Base-by-base conservation (phyloP, 2,888 invertebrate species). In the Pyrocoelia pectoralis region DNA sequence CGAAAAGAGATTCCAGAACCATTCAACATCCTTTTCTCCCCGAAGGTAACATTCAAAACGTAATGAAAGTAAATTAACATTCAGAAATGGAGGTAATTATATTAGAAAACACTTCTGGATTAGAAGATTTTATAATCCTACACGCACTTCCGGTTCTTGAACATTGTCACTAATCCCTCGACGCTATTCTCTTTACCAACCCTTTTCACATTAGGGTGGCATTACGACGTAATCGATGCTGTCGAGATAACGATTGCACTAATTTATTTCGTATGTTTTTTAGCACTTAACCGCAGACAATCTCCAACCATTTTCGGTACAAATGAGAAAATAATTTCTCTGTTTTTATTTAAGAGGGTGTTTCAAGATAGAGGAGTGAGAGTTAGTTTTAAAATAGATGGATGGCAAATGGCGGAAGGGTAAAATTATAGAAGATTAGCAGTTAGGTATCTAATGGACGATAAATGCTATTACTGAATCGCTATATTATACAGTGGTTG, bases 81-180 rank as follows among this genome's bases (percentile, higher is more conserved):
- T 46, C 38, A 53, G 28, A 19, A 59, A 53, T 54, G 52, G 43
- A 33, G 53, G 33, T 59, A 38, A 53, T 52, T 53, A 46, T 33
- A 38, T 29, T n/a, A 58, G 24, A 51, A 58, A 59, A 59, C 48
- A 59, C 54, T 28, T 43, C 38, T 10, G 58, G 58, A 52, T 59
- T 59, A 28, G 48, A 43, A 52, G 53, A 53, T 53, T 54, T 59
- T 59, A 57, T 60, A 55, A 60, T 54, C 55, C 55, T 49, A 60
- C 55, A 60, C 60, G 60, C 60, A 60, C 40, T 60, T 54, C 60
- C 60, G 54, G 54, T 54, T 55, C 54, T 49, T 54, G 60, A 60
- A 55, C 55, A 60, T 17, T 59, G 59, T 59, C 52, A 40, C 59
- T 59, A 59, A 59, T 52, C 54, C 60, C 55, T n/a, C 6, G 2